Conservation (phyloP, 2,113 vertebrate genomes). For the Corythornis vintsioides region DNA sequence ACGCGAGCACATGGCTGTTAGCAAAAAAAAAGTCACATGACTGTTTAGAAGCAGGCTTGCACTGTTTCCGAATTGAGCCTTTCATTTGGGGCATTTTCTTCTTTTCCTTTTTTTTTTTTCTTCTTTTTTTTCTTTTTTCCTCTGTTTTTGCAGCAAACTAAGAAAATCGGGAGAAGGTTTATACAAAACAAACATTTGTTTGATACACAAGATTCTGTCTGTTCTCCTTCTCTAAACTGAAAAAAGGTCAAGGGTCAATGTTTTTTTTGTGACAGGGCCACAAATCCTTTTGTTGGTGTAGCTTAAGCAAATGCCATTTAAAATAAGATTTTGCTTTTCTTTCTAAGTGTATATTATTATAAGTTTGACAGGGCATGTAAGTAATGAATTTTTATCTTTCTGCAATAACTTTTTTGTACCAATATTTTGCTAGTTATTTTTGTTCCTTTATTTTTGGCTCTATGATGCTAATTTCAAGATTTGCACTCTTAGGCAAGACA, state of each 20-base stretch:
- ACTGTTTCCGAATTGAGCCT: constrained; percentile 73
- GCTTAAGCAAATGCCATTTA: constrained; percentile 66
- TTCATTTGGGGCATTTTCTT: constrained; percentile 2
- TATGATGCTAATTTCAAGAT: background rate
- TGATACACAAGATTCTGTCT: constrained; percentile 60
- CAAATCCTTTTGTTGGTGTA: constrained; percentile 77
- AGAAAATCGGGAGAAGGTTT: constrained; percentile 51
- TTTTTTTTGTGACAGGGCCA: constrained; percentile 73
- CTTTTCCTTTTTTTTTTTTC: background rate
- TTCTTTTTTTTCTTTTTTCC: no score
- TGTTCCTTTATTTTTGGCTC: background rate
- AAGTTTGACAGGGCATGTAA: constrained; percentile 56
- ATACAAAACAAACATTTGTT: constrained; percentile 51
- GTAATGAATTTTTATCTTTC: constrained; percentile 52
- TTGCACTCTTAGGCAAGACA: background rate
- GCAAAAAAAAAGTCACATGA: constrained; percentile 88
- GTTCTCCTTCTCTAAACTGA: constrained; percentile 72
- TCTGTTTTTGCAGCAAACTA: background rate
- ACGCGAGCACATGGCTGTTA: constrained; percentile 85
- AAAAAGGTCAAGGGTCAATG: constrained; percentile 85
- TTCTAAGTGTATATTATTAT: constrained; percentile 46
- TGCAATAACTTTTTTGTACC: constrained; percentile 9
- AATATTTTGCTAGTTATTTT: background rate
- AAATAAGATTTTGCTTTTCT: constrained; percentile 74
- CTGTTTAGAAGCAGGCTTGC: constrained; percentile 79